Conservation (phyloP, 2,888 invertebrate genomes). For the Iphiclides podalirius region DNA sequence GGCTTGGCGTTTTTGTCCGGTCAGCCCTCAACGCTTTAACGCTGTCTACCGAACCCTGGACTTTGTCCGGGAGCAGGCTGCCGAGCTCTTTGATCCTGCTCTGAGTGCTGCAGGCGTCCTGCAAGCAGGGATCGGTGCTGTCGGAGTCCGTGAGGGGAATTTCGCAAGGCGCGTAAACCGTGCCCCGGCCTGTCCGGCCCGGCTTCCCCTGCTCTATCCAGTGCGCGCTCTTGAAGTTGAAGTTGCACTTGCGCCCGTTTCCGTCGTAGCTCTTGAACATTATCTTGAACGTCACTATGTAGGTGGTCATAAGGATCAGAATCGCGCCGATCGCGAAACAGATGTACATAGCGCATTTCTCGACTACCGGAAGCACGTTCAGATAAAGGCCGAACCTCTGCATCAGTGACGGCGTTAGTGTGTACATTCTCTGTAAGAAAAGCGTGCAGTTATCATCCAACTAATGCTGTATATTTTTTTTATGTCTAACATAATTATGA, state of each 20-base stretch:
- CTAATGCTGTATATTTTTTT: neutral
- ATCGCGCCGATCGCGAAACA: constrained; percentile 74
- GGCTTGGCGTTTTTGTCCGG: constrained; percentile 29
- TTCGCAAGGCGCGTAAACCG: constrained; percentile 64
- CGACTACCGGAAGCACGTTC: constrained; percentile 84
- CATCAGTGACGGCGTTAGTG: constrained; percentile 81
- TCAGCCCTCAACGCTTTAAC: constrained; percentile 52
- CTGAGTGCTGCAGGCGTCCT: constrained; percentile 35
- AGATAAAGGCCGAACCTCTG: constrained; percentile 86
- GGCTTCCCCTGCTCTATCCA: constrained; percentile 43
- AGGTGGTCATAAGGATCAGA: constrained; percentile 72
- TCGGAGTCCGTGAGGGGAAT: constrained; percentile 56
- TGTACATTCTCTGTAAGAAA: constrained; percentile 83
- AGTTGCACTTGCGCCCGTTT: constrained; percentile 40
- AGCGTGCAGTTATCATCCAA: neutral
- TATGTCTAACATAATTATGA: neutral
- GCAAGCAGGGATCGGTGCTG: constrained; percentile 38
- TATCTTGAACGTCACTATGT: constrained; percentile 66
- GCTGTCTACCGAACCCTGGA: constrained; percentile 59
- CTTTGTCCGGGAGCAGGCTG: constrained; percentile 49
- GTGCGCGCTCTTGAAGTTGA: constrained; percentile 39
- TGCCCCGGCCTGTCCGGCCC: constrained; percentile 33
- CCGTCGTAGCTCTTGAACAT: constrained; percentile 59
- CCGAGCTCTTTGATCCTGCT: constrained; percentile 57
- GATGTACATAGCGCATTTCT: constrained; percentile 77